phyloP scores from a whole-genome alignment of 2,797 vertebrate genomes.

The Anguilla obscura region DNA sequence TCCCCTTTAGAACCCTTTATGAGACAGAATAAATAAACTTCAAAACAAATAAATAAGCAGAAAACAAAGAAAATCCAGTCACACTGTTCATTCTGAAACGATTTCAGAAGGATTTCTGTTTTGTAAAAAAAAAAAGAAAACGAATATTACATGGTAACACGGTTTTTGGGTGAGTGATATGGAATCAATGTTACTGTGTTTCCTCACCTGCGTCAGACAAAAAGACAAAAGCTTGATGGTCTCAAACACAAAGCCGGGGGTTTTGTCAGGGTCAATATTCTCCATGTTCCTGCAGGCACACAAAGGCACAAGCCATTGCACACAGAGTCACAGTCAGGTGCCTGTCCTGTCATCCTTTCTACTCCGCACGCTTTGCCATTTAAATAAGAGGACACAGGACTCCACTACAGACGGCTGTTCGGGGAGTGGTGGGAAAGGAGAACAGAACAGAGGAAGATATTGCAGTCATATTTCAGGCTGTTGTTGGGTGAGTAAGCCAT shows the following conservation, averaged over 20 bases:
- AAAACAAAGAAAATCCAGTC: not conserved
- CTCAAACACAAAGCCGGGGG: slow-evolving; percentile 79
- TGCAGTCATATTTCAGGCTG: not conserved
- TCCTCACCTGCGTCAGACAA: slow-evolving; percentile 76
- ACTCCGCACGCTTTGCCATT: not conserved
- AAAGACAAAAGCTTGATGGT: slow-evolving; percentile 80
- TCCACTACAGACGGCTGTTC: not conserved
- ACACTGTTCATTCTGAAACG: not conserved
- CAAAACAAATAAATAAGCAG: too few relatives aligned
- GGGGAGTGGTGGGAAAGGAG: not conserved
- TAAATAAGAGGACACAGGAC: slow-evolving; percentile 18
- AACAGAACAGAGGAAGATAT: not conserved
- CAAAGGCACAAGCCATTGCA: slow-evolving; percentile 13
- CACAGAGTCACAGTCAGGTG: not conserved
- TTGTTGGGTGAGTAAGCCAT: not conserved
- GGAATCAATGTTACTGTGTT: too few relatives aligned
- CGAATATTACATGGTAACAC: not conserved
- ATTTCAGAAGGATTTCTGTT: too few relatives aligned
- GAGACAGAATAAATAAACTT: too few relatives aligned
- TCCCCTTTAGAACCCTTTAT: too few relatives aligned
- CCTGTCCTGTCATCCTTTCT: not conserved
- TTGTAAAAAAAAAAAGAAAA: not conserved
- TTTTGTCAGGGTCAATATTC: slow-evolving; percentile 83
- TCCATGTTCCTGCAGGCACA: slow-evolving; percentile 82
- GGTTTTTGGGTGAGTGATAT: not conserved